Percentiles rank a stretch among this genome's conserved stretches.
Evolutionary conservation across 2,888 invertebrate genomes (phyloP).

Genomic region (Tinea semifulvella): DNA sequence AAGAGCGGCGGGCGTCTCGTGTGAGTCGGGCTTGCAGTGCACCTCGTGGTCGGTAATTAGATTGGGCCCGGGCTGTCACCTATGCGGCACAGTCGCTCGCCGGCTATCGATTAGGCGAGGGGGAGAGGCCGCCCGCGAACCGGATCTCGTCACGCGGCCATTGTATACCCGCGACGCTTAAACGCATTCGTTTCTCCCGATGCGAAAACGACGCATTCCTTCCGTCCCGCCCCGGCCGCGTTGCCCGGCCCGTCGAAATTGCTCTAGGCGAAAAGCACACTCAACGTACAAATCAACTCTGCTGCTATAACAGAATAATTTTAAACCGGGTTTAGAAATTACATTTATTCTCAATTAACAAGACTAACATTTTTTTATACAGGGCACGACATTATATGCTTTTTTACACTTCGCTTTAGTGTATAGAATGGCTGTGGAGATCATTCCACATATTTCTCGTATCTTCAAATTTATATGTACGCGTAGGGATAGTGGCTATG

Average conservation of each 20-base stretch:
- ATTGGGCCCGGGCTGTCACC: constrained; percentile 63
- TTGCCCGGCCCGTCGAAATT: constrained; percentile 30
- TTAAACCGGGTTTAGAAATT: too few species aligned
- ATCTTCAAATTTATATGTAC: too few species aligned
- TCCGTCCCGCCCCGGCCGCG: constrained; percentile 56
- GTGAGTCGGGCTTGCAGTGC: constrained; percentile 38
- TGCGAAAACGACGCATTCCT: constrained; percentile 68
- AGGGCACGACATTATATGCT: too few species aligned
- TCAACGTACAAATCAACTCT: too few species aligned
- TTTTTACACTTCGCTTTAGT: too few species aligned
- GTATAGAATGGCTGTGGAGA: too few species aligned
- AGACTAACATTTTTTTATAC: too few species aligned
- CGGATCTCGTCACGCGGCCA: constrained; percentile 68
- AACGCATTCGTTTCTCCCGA: constrained; percentile 68
- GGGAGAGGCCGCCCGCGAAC: constrained; percentile 60
- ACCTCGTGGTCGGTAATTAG: constrained; percentile 62
- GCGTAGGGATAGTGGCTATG: too few species aligned
- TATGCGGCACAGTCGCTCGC: constrained; percentile 65
- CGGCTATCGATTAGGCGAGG: constrained; percentile 62
- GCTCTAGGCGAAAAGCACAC: too few species aligned
- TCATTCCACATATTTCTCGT: too few species aligned
- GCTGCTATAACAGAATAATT: too few species aligned
- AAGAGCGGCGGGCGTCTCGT: neutral
- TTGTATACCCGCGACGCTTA: constrained; percentile 67
- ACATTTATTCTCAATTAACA: too few species aligned